Conservation (phyloP, 2,113 vertebrate genomes). For the Cryptotis parvus region DNA sequence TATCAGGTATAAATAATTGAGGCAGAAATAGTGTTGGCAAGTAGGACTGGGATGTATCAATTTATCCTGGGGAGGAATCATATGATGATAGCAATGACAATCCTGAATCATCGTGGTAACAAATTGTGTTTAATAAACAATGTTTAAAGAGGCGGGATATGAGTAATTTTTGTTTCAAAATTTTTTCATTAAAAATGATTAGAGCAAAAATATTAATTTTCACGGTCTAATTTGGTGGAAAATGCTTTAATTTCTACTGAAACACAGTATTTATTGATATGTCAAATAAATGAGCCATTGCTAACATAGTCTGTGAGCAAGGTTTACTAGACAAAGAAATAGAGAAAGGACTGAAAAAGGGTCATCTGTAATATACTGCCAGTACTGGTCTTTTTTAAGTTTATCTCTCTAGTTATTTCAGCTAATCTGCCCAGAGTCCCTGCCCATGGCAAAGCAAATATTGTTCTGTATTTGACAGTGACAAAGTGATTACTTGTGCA, state of each 20-base stretch:
- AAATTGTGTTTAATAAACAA: conserved; percentile 39
- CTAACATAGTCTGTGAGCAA: conserved; percentile 28
- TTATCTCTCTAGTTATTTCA: background rate
- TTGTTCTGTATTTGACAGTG: background rate
- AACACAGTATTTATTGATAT: background rate
- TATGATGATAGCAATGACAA: background rate
- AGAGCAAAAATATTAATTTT: conserved; percentile 49
- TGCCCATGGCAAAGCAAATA: background rate
- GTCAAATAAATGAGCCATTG: conserved; percentile 42
- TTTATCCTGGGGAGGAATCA: background rate
- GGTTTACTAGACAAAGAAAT: background rate
- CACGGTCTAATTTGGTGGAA: conserved; percentile 31
- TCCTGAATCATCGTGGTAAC: conserved; percentile 31
- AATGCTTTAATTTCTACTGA: conserved; percentile 54
- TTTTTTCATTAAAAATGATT: conserved; percentile 48
- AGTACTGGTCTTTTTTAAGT: background rate
- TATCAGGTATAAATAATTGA: background rate
- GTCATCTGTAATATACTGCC: background rate
- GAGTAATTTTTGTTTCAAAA: conserved; percentile 48
- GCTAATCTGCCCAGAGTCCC: background rate
- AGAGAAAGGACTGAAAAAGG: background rate
- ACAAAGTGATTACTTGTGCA: background rate
- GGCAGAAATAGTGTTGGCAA: no score
- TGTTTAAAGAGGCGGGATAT: conserved; percentile 40
- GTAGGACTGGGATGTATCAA: background rate